phyloP scores from a whole-genome alignment of 2,888 invertebrate species.

The Ametastegia equiseti region DNA sequence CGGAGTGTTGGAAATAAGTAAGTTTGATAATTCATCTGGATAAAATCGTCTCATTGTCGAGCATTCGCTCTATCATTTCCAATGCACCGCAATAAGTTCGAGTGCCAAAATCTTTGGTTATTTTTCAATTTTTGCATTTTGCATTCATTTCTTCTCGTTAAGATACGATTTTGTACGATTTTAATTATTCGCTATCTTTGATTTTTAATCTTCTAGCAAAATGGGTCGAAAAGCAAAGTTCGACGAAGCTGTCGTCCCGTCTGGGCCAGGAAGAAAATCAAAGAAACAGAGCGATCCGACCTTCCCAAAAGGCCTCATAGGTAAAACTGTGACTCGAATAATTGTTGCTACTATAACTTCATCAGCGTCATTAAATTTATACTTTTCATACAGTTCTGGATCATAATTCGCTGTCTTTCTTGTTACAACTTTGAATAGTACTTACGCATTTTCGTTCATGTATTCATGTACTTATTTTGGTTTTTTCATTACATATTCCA shows the following conservation, averaged over 20 bases:
- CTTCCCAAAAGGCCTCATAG: conserved; percentile 79
- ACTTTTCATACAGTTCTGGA: conserved; percentile 39
- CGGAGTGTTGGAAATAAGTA: not conserved
- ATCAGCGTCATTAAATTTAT: conserved; percentile 71
- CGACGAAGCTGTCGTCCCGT: conserved; percentile 84
- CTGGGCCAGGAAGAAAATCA: conserved; percentile 91
- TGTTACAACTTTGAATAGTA: too few species aligned
- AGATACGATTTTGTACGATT: too few species aligned
- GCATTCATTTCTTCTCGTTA: too few species aligned
- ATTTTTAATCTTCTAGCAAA: conserved; percentile 58
- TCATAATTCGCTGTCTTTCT: not conserved
- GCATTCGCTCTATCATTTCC: not conserved
- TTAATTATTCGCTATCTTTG: too few species aligned
- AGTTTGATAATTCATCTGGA: not conserved
- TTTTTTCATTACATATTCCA: conserved; percentile 49
- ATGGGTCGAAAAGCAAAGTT: conserved; percentile 95
- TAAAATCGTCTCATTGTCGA: not conserved
- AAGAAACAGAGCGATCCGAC: conserved; percentile 91
- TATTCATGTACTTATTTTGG: too few species aligned
- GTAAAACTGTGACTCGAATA: conserved; percentile 67
- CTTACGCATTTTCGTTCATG: too few species aligned
- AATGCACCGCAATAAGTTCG: not conserved
- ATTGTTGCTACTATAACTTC: conserved; percentile 58
- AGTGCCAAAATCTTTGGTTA: not conserved
- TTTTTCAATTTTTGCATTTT: not conserved